Percentiles rank a stretch among this genome's conserved stretches.
Conservation (phyloP, 2,797 vertebrate genomes). For the Hyperoplus immaculatus region DNA sequence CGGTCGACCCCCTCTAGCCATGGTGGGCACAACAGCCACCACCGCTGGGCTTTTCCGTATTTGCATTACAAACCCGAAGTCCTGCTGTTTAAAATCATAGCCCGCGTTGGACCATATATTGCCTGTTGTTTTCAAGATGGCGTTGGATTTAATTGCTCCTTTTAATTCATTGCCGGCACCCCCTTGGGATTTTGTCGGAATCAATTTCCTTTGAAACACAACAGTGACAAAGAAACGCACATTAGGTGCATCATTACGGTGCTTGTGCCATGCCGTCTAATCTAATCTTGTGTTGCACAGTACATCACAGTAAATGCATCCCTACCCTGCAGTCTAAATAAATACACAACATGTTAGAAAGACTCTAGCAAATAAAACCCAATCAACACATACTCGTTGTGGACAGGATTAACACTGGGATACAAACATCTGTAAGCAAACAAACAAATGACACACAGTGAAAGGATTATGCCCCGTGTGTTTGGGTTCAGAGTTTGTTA, state of each 20-base stretch:
- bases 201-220: constrained; percentile 75
- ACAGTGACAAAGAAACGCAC: constrained; percentile 67
- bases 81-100: constrained; percentile 71
- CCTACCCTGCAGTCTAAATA: constrained; percentile 42
- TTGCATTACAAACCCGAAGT: constrained; percentile 77
- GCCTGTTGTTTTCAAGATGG: constrained; percentile 71
- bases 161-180: constrained; percentile 73
- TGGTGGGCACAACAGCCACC: constrained; percentile 47
- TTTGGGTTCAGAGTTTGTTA: constrained; percentile 46
- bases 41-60: constrained; percentile 51
- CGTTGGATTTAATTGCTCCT: constrained; percentile 74
- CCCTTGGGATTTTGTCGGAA: constrained; percentile 73
- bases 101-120: constrained; percentile 53
- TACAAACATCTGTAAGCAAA: constrained; percentile 47
- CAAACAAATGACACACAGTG: constrained; percentile 52
- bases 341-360: constrained; percentile 28
- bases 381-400: constrained; percentile 58
- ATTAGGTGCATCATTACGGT: constrained; percentile 69
- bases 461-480: constrained; percentile 53
- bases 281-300: constrained; percentile 55
- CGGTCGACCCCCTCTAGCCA: constrained; percentile 55
- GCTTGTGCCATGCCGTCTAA: constrained; percentile 55
- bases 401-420: constrained; percentile 45
- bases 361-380: constrained; percentile 25
- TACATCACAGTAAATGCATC: constrained; percentile 53